Evolutionary conservation across 1,140 invertebrate species (phyloP).

Genomic region (Temnothorax curvispinosus): DNA sequence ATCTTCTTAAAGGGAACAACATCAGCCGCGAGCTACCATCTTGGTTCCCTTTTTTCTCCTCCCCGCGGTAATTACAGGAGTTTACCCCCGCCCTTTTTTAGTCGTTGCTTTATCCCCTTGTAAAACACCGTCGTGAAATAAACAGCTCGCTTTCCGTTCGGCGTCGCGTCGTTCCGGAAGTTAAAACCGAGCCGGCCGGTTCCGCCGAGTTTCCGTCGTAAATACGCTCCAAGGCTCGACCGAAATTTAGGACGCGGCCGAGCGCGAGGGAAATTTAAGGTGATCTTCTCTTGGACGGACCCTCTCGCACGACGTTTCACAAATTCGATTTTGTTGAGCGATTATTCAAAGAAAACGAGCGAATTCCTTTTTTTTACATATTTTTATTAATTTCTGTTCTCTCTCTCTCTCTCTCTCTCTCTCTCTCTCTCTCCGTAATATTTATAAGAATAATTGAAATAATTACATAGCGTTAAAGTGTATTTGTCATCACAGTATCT

Average conservation of each 20-base stretch:
- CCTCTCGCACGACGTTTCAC: neutral
- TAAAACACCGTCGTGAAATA: conserved; percentile 54
- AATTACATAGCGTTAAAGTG: neutral
- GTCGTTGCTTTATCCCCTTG: conserved; percentile 56
- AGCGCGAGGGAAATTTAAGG: conserved; percentile 35
- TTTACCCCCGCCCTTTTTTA: conserved; percentile 14
- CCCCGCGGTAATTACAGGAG: conserved; percentile 48
- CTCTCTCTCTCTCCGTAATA: neutral
- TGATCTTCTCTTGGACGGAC: neutral
- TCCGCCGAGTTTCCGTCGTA: conserved; percentile 54
- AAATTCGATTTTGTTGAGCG: conserved; percentile 6
- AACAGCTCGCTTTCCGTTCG: conserved; percentile 51
- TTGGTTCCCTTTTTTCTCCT: neutral
- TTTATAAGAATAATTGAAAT: neutral
- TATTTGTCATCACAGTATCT: neutral
- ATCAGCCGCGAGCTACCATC: neutral
- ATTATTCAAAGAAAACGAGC: neutral
- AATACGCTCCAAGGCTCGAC: conserved; percentile 53
- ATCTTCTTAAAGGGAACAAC: conserved; percentile 41
- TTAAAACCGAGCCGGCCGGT: conserved; percentile 46
- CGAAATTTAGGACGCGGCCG: conserved; percentile 56
- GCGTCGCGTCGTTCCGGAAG: conserved; percentile 53
- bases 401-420: too few species aligned
- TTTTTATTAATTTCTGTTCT: neutral
- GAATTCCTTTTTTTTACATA: too few species aligned